A percentile compares a stretch with the other conserved stretches of the same genome.
These are phyloP conservation scores for Gambusia yucatana DNA, from an alignment of 2,797 vertebrate genomes.

Conservation along the genomic window DNA sequence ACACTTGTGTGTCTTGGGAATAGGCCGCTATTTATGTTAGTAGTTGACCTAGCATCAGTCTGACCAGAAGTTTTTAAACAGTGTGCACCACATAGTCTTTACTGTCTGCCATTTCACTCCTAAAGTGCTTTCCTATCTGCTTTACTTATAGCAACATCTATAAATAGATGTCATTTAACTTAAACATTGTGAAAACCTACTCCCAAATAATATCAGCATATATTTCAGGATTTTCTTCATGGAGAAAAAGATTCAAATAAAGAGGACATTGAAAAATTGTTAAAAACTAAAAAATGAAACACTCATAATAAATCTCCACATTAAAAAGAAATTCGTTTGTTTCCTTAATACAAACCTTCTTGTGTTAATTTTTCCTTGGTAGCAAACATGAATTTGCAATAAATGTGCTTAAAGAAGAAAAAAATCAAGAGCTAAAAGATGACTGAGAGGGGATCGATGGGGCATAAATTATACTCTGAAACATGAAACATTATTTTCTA, in stretches of 20 bases:
- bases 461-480: neutral
- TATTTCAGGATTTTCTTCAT: neutral
- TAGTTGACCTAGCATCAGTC: slow-evolving; percentile 63
- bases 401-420: slow-evolving; percentile 8
- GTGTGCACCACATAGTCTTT: slow-evolving; percentile 33
- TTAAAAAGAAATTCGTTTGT: slow-evolving; percentile 19
- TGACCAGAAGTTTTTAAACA: slow-evolving; percentile 71
- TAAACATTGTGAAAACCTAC: neutral
- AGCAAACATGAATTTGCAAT: slow-evolving; percentile 22
- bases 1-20: slow-evolving; percentile 66
- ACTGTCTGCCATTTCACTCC: slow-evolving; percentile 52
- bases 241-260: neutral
- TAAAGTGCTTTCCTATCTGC: slow-evolving; percentile 16
- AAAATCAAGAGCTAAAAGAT: neutral
- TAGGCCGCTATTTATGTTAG: slow-evolving; percentile 72
- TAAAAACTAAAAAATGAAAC: neutral
- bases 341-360: slow-evolving; percentile 14
- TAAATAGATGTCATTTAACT: neutral
- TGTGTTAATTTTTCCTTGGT: slow-evolving; percentile 35
- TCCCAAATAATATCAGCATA: neutral
- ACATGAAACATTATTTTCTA: neutral
- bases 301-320: neutral
- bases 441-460: neutral
- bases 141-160: neutral
- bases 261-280: neutral